phyloP scores from a whole-genome alignment of 35 echinoderm and acorn worm genomes.

The Nesometra sesokonis region DNA sequence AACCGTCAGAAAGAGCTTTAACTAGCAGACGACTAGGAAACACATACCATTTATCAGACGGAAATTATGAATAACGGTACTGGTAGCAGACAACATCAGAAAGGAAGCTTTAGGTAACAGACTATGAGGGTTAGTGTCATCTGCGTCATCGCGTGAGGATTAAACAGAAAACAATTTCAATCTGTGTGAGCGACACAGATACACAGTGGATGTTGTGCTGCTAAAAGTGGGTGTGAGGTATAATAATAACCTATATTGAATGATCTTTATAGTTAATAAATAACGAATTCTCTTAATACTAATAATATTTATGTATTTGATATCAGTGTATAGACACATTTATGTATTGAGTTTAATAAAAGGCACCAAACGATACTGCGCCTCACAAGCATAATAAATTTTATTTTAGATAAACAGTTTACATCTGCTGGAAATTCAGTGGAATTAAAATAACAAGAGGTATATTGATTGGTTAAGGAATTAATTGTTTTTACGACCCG shows the following conservation, averaged over 20 bases:
- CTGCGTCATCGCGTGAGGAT: not conserved
- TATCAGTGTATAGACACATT: not conserved
- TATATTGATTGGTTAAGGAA: not conserved
- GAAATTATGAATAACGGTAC: no score
- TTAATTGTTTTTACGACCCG: not conserved
- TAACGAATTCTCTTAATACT: not conserved
- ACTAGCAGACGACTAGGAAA: no score
- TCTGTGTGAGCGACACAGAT: not conserved
- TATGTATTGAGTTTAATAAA: not conserved
- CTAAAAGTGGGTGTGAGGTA: not conserved
- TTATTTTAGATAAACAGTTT: not conserved
- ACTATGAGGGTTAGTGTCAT: no score
- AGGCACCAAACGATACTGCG: not conserved
- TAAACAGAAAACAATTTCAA: no score
- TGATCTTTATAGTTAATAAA: not conserved
- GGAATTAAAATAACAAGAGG: not conserved
- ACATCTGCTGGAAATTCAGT: not conserved
- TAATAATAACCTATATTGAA: not conserved
- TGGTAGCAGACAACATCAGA: no score
- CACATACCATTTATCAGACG: no score
- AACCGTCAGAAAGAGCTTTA: no score
- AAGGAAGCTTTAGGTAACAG: no score
- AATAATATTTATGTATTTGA: slow-evolving; percentile 1
- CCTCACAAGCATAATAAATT: not conserved
- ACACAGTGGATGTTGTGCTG: not conserved